These are phyloP conservation scores for Tenodera sinensis DNA, from an alignment of 2,888 invertebrate species.

Conservation along the genomic window DNA sequence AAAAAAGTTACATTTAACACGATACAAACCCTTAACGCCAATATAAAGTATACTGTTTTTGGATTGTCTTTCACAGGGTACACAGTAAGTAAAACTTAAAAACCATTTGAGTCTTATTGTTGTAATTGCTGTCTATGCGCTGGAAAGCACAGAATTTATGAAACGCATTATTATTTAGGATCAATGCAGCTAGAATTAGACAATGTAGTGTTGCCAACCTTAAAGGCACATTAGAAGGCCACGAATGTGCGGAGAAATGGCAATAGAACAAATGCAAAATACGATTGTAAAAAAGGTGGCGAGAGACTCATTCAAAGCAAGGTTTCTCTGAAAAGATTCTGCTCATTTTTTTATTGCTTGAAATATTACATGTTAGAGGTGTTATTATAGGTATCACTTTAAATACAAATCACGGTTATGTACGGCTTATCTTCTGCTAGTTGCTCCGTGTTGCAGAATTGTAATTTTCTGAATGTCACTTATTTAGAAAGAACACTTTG, in stretches of 20 bases:
- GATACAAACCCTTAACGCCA: not conserved
- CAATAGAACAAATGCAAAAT: not conserved
- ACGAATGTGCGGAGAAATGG: not conserved
- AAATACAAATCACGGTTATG: too few species aligned
- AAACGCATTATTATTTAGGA: not conserved
- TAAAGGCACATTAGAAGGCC: not conserved
- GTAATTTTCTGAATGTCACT: too few species aligned
- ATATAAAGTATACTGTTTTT: not conserved
- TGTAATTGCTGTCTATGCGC: not conserved
- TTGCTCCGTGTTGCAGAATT: too few species aligned
- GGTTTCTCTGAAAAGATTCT: not conserved
- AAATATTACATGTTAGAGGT: too few species aligned
- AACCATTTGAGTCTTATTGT: not conserved
- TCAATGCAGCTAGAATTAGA: not conserved
- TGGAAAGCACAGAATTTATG: not conserved
- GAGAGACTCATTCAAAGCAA: not conserved
- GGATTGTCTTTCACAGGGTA: not conserved
- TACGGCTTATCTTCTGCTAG: too few species aligned
- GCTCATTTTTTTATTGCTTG: too few species aligned
- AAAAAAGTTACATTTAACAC: not conserved
- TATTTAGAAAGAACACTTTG: too few species aligned
- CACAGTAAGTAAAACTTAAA: not conserved
- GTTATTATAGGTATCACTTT: not conserved
- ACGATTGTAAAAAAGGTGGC: not conserved
- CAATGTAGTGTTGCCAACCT: not conserved